Evolutionary conservation across 2,888 invertebrate species (phyloP).

Genomic region (Drosophila mulleri): DNA sequence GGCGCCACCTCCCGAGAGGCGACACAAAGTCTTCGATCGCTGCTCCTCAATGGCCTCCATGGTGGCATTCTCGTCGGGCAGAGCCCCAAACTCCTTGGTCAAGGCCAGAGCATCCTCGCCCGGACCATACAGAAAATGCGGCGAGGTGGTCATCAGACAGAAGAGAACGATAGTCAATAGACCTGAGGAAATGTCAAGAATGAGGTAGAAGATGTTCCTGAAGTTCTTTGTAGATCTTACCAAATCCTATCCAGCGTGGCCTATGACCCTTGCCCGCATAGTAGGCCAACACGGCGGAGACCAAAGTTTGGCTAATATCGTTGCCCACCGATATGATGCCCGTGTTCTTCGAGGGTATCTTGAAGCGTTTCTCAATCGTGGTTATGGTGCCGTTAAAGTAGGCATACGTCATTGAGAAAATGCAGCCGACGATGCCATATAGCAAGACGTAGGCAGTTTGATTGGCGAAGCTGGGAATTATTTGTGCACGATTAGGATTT

Average conservation of each 20-base stretch:
- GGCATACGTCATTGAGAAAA: constrained; percentile 89
- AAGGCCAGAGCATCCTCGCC: constrained; percentile 88
- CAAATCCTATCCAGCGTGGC: constrained; percentile 90
- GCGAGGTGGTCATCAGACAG: constrained; percentile 88
- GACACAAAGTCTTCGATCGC: constrained; percentile 87
- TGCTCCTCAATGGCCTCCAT: constrained; percentile 85
- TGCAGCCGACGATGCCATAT: constrained; percentile 89
- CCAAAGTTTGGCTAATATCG: constrained; percentile 90
- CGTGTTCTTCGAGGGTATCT: constrained; percentile 90
- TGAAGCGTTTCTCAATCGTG: constrained; percentile 90
- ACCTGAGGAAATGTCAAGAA: constrained; percentile 70
- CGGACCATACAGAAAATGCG: constrained; percentile 89
- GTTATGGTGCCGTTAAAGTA: constrained; percentile 91
- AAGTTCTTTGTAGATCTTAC: constrained; percentile 56
- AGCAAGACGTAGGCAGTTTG: constrained; percentile 86
- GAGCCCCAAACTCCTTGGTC: constrained; percentile 87
- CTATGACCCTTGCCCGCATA: constrained; percentile 90
- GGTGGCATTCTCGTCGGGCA: constrained; percentile 85
- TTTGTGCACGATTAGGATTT: neutral
- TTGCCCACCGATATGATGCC: constrained; percentile 91
- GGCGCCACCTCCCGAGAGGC: constrained; percentile 80
- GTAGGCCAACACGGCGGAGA: constrained; percentile 89
- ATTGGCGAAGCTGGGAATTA: constrained; percentile 83
- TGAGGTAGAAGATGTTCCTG: neutral
- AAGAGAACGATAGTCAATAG: constrained; percentile 88